phyloP scores from a whole-genome alignment of 2,113 vertebrate species.

The Spilogale gracilis region DNA sequence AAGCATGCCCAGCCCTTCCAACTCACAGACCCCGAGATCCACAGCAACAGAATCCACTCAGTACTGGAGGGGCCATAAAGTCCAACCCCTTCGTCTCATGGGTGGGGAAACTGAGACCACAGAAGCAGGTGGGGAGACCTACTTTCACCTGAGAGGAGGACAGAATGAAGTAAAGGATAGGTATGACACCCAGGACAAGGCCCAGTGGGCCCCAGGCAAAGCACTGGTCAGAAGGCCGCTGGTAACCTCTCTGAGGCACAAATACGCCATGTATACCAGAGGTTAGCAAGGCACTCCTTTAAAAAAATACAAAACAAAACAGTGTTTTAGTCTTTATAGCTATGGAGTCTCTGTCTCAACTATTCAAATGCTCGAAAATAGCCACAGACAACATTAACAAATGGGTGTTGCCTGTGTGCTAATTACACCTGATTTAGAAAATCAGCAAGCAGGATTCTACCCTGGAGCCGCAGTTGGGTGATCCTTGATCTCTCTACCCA shows the following conservation, averaged over 20 bases:
- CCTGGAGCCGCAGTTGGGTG: fast-evolving
- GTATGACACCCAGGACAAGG: fast-evolving
- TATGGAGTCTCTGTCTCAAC: background rate
- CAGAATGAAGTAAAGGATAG: background rate
- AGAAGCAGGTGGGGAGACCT: fast-evolving
- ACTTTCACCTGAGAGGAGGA: fast-evolving
- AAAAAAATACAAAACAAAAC: background rate
- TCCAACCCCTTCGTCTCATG: background rate
- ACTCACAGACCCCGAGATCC: fast-evolving
- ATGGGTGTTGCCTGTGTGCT: background rate
- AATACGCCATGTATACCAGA: background rate
- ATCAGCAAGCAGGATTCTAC: background rate
- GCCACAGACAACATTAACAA: fast-evolving
- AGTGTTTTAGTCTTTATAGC: background rate
- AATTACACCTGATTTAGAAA: fast-evolving
- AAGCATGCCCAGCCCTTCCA: background rate
- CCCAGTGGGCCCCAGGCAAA: fast-evolving
- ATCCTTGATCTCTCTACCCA: no score
- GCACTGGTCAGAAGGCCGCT: fast-evolving
- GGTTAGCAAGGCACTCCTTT: background rate
- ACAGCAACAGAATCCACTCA: no score
- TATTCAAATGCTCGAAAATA: background rate
- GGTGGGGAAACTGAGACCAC: background rate
- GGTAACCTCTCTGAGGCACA: background rate
- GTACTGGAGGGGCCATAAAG: no score